Evolutionary conservation across 2,113 vertebrate species (phyloP).

Genomic region (Chionomys nivalis): DNA sequence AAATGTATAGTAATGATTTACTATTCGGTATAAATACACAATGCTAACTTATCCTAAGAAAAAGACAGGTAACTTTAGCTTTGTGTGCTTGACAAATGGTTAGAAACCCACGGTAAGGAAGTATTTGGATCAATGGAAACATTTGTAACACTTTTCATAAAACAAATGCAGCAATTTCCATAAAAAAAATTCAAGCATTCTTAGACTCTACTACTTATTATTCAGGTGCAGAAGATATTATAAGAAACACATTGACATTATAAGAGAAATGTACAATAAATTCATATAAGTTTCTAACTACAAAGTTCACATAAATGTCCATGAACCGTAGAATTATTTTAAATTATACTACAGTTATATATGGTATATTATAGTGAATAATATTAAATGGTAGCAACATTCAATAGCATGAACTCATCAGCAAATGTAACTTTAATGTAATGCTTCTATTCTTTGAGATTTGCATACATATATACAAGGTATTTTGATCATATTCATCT

Average conservation of each 20-base stretch:
- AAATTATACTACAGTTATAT: neutral
- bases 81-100: neutral
- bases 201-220: neutral
- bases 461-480: neutral
- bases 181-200: neutral
- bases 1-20: neutral
- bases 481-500: neutral
- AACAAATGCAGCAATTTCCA: neutral
- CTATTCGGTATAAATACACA: neutral
- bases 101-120: neutral
- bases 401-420: neutral
- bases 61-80: slow-evolving; percentile 23
- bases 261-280: neutral
- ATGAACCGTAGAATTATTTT: neutral
- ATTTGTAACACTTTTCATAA: neutral
- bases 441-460: neutral
- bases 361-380: neutral
- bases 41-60: neutral
- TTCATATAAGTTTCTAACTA: neutral
- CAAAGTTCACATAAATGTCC: neutral
- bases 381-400: neutral
- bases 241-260: neutral
- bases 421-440: neutral
- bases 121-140: neutral
- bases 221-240: neutral